Evolutionary conservation across 2,797 vertebrate species (phyloP), one percentile per base, ranked within the genome.

Genomic region (Rhinophrynus dorsalis): DNA sequence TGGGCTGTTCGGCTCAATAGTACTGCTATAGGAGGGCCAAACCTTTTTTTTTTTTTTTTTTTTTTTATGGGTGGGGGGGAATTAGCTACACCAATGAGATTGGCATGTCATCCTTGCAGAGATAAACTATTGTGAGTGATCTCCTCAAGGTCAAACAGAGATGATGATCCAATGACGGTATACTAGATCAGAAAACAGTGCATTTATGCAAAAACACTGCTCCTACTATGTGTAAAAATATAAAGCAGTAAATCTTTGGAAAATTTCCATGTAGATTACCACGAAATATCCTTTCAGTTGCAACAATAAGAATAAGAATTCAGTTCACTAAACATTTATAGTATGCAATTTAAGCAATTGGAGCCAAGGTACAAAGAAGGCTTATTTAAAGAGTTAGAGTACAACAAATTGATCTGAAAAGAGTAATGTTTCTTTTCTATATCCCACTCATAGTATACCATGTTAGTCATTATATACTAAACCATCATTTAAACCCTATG

Each of bases 261-360:
- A 44, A n/a, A 4, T 10, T 58, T 58, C 33, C 57, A 44, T 12
- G 8, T 29, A 29, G 26, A 11, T 21, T 23, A 2, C 45, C 24
- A 48, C 2, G 13, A 48, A 1, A 48, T 48, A 23, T 9, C 8
- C 5, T 23, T n/a, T 9, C 30, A 15, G 11, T 45, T 44, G 42
- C 10, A 60, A 20, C 23, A 29, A 6, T 8, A 10, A 8, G 12
- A 61, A 48, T 24, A 12, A 38, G 3, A 27, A 54, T 54, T 42
- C 6, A 2, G 35, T 15, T 8, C 11, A 18, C 33, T 37, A 65
- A 52, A 27, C 12, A 23, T 69, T 69, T 44, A 54, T 59, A 58
- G 32, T 60, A 23, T 42, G 33, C 45, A n/a, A 12, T 24, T 30
- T 68, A 60, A 37, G 3, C 23, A 69, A 44, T 17, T 54, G 37